These are phyloP conservation scores for Elgaria multicarinata DNA, from an alignment of 2,113 vertebrate species.

Conservation along the genomic window DNA sequence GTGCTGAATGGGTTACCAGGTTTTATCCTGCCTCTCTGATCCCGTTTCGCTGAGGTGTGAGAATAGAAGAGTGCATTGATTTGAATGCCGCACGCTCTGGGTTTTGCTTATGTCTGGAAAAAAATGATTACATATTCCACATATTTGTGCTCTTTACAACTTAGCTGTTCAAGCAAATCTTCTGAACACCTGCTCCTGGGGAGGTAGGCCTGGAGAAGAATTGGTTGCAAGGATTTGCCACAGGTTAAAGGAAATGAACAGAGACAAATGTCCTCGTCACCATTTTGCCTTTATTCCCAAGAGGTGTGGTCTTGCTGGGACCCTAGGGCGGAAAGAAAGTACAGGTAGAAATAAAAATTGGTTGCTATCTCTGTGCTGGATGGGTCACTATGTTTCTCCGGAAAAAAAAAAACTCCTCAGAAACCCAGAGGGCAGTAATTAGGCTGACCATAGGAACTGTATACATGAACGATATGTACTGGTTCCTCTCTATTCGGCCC, in stretches of 20 bases:
- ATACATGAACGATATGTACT: no score
- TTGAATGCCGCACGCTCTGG: constrained; percentile 42
- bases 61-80: constrained; percentile 61
- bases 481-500: no score
- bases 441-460: no score
- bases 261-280: no score
- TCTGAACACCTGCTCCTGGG: constrained; percentile 42
- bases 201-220: constrained; percentile 18
- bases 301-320: background rate
- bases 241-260: background rate
- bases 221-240: background rate
- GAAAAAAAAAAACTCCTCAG: no score
- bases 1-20: constrained; percentile 52
- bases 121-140: constrained; percentile 67
- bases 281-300: background rate
- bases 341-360: no score
- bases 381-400: background rate
- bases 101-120: constrained; percentile 62
- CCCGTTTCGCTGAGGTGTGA: constrained; percentile 64
- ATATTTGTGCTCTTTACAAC: constrained; percentile 69
- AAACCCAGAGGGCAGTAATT: background rate
- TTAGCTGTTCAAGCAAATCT: constrained; percentile 66
- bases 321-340: background rate
- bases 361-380: background rate
- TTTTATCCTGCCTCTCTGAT: constrained; percentile 12